Conservation (phyloP, 2,797 vertebrate species). For the Momotus momota region DNA sequence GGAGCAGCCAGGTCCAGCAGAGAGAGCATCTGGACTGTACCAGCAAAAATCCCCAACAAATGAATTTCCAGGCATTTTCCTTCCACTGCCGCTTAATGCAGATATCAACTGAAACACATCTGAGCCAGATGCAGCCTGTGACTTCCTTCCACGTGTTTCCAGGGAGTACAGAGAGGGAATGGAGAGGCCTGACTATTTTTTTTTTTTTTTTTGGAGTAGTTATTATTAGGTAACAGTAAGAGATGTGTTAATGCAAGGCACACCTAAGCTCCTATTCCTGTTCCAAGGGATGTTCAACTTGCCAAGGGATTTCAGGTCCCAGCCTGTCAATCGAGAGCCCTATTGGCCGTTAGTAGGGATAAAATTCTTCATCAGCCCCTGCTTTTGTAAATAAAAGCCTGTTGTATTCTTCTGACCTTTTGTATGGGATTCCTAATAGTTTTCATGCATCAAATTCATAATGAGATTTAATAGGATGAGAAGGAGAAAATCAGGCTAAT, state of each 20-base stretch:
- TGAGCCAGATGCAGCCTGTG: background rate
- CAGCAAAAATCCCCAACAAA: background rate
- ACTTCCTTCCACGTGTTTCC: background rate
- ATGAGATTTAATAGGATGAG: background rate
- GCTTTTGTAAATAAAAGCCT: background rate
- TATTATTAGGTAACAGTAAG: background rate
- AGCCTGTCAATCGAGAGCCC: background rate
- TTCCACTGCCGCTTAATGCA: background rate
- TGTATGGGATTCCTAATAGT: background rate
- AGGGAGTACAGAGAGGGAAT: background rate
- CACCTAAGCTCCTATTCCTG: background rate
- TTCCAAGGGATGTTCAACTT: background rate
- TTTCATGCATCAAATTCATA: background rate
- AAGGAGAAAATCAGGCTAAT: constrained; percentile 44
- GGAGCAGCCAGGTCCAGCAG: background rate
- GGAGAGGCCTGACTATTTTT: background rate
- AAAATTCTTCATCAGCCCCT: background rate
- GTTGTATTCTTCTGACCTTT: background rate
- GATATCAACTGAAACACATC: background rate
- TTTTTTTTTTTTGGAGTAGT: background rate
- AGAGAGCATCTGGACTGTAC: background rate
- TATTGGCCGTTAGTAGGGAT: background rate
- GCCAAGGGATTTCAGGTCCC: background rate
- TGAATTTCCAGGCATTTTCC: background rate
- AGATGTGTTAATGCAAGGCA: background rate